phyloP scores from a whole-genome alignment of 2,113 vertebrate genomes.

The Campylomormyrus tamandua region DNA sequence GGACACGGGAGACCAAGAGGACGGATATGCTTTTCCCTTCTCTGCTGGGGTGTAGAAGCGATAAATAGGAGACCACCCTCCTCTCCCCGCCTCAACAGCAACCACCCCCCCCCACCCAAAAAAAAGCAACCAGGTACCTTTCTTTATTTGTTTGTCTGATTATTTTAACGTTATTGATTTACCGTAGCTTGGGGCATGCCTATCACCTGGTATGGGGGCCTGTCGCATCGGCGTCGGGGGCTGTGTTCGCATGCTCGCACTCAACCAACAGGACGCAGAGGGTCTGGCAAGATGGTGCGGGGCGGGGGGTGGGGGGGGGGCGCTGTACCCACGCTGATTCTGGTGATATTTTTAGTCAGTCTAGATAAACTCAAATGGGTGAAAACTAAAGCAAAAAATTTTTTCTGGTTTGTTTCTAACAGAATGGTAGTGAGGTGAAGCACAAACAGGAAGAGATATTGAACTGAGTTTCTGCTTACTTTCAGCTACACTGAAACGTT shows the following conservation, averaged over 20 bases:
- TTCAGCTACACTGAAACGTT: not conserved
- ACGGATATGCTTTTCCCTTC: not conserved
- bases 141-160: conserved; percentile 25
- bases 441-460: not conserved
- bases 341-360: not conserved
- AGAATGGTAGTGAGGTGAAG: not conserved
- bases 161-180: conserved; percentile 4
- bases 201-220: not conserved
- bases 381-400: not conserved
- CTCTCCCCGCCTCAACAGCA: conserved; percentile 19
- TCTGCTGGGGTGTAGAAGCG: not conserved
- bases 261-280: not conserved
- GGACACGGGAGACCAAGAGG: not conserved
- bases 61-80: not conserved
- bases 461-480: not conserved
- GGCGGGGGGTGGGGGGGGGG: not conserved
- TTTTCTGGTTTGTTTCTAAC: not conserved
- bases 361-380: not conserved
- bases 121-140: conserved; percentile 33
- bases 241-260: not conserved
- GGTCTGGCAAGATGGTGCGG: too few relatives aligned
- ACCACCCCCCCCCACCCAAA: conserved; percentile 5
- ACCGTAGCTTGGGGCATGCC: not conserved
- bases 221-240: not conserved
- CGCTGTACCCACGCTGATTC: not conserved